phyloP scores from a whole-genome alignment of 2,797 vertebrate species.

The Halcyon chelicuti region DNA sequence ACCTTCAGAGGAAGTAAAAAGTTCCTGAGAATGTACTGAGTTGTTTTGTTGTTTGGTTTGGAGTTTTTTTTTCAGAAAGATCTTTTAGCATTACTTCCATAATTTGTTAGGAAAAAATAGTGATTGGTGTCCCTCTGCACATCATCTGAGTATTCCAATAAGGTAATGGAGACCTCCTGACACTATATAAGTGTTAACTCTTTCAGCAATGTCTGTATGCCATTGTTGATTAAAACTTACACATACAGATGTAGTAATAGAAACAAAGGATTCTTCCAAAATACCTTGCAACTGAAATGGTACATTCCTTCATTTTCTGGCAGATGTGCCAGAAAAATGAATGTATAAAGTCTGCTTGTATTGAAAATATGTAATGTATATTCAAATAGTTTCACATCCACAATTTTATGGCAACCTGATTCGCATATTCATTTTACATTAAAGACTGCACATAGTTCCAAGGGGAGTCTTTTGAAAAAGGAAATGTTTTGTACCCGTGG shows the following conservation, averaged over 20 bases:
- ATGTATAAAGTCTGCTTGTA: neutral
- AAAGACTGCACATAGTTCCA: neutral
- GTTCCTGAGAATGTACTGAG: neutral
- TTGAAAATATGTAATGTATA: neutral
- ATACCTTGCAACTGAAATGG: neutral
- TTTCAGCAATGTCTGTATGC: neutral
- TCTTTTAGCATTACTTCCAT: neutral
- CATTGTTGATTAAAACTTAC: neutral
- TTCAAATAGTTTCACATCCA: neutral
- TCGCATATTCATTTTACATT: neutral
- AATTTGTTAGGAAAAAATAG: neutral
- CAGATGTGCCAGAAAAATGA: neutral
- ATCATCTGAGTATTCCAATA: neutral
- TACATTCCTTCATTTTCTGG: too few species aligned
- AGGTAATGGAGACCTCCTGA: neutral
- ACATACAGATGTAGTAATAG: neutral
- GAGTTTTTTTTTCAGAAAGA: neutral
- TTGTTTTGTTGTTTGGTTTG: too few species aligned
- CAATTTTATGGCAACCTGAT: neutral
- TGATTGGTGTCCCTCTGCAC: neutral
- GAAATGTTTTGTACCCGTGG: neutral
- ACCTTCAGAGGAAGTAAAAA: neutral
- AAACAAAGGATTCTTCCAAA: neutral
- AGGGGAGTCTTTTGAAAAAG: neutral
- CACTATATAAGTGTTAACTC: neutral